Conservation (phyloP, 2,888 invertebrate species). For the Mythimna ferrago region DNA sequence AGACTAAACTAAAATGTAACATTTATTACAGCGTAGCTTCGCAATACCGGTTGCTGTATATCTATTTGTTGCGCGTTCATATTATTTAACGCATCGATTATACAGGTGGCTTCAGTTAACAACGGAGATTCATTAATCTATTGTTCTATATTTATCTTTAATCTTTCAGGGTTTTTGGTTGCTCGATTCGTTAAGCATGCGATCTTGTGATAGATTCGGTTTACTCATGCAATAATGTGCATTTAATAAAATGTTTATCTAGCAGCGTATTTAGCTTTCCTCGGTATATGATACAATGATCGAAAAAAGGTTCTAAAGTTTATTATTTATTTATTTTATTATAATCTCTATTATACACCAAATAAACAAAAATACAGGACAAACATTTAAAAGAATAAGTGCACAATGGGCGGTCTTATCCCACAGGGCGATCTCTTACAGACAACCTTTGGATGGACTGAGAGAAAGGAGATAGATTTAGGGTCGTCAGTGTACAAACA, state of each 20-base stretch:
- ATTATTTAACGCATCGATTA: conserved; percentile 21
- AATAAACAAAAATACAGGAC: too few relatives aligned
- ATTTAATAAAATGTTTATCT: neutral
- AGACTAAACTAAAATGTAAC: conserved; percentile 52
- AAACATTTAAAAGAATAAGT: too few relatives aligned
- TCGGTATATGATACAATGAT: too few relatives aligned
- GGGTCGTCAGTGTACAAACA: too few relatives aligned
- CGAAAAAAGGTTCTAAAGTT: too few relatives aligned
- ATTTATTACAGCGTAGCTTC: conserved; percentile 10
- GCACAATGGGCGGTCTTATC: too few relatives aligned
- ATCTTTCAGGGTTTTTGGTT: neutral
- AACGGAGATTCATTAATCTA: neutral
- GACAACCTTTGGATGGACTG: too few relatives aligned
- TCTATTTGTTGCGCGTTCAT: conserved; percentile 30
- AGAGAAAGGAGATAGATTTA: too few relatives aligned
- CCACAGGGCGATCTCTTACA: too few relatives aligned
- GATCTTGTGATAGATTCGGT: neutral
- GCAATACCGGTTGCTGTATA: conserved; percentile 39
- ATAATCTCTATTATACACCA: too few relatives aligned
- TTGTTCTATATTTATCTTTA: neutral
- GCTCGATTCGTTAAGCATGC: neutral
- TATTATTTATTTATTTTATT: too few relatives aligned
- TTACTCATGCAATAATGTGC: neutral
- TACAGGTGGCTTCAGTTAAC: conserved; percentile 4
- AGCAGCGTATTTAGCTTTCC: neutral